Evolutionary conservation across 2,888 invertebrate species (phyloP), one percentile per base, ranked within the genome.

Genomic region (Troglohyphantes excavatus): DNA sequence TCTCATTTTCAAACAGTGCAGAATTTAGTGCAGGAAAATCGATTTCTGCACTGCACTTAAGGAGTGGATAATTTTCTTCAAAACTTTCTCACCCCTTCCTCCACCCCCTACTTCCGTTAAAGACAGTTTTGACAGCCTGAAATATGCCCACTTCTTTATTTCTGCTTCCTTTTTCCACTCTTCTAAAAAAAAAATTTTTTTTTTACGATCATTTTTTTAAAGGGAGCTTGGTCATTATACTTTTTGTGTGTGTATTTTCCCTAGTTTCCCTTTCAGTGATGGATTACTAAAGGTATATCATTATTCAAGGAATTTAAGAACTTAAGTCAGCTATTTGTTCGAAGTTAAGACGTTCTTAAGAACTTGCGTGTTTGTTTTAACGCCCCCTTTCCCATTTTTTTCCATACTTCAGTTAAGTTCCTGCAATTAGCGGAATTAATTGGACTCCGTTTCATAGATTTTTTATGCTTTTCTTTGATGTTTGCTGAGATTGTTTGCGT

Each of bases 321-420:
- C 33, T 68, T 68, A 68, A 68, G 68, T 68, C 68, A 68, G 68
- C 68, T 68, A 68, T 68, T 68, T 68, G 68, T 68, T 68, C 2
- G 68, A 33, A 29, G 65, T n/a, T 33, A 68, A n/a, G 53, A 53
- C n/a, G n/a, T n/a, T 53, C n/a, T n/a, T n/a, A 13, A n/a, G 53
- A 53, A n/a, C n/a, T 53, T n/a, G 33, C 33, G 68, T 68, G 68
- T 68, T 68, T 68, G 27, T 33, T 68, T 68, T 68, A 33, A 33
- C 68, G 13, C 33, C 19, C n/a, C 11, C 33, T 33, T 17, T 27
- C 27, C n/a, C 26, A 27, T 39, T 53, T 53, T n/a, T 53, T 13
- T 46, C 2, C 5, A 53, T 1, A 17, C n/a, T 53, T 53, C 9
- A 33, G 33, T 53, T 53, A n/a, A 53, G 13, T 53, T 53, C 53